Conservation (phyloP, 1,140 invertebrate species). For the Leguminivora glycinivorella region DNA sequence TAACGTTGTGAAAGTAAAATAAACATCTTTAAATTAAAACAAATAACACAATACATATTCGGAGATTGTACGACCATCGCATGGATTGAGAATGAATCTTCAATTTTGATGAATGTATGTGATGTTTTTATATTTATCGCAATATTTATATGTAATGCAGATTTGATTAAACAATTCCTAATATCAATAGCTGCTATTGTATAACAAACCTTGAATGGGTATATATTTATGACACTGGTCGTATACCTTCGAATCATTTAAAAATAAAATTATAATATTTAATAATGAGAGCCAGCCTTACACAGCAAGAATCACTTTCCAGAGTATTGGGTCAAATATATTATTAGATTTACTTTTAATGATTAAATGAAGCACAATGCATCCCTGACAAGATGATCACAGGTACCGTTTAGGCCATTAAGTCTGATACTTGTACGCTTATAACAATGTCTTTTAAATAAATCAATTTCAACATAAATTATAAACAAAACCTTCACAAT, state of each 20-base stretch:
- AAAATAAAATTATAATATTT: constrained; percentile 25
- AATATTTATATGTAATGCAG: neutral
- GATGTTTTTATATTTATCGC: neutral
- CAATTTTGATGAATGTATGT: neutral
- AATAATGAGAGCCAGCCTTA: constrained; percentile 29
- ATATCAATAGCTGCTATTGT: constrained; percentile 17
- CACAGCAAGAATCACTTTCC: constrained; percentile 14
- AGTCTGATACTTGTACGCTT: constrained; percentile 31
- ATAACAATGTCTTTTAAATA: constrained; percentile 40
- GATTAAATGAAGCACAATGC: constrained; percentile 30
- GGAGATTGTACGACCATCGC: constrained; percentile 45
- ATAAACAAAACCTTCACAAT: constrained; percentile 34
- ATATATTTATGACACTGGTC: constrained; percentile 18
- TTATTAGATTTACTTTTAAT: constrained; percentile 7
- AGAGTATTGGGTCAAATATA: constrained; percentile 23
- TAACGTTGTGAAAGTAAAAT: constrained; percentile 74
- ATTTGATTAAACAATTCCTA: neutral
- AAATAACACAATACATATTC: constrained; percentile 66
- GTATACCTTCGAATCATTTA: constrained; percentile 16
- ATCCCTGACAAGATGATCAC: constrained; percentile 33
- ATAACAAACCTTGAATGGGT: neutral
- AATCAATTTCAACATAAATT: constrained; percentile 30
- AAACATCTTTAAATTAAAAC: constrained; percentile 77
- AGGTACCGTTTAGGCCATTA: constrained; percentile 40
- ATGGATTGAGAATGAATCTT: constrained; percentile 22